phyloP scores from a whole-genome alignment of 2,113 vertebrate genomes.

The Dryoscopus gambensis region DNA sequence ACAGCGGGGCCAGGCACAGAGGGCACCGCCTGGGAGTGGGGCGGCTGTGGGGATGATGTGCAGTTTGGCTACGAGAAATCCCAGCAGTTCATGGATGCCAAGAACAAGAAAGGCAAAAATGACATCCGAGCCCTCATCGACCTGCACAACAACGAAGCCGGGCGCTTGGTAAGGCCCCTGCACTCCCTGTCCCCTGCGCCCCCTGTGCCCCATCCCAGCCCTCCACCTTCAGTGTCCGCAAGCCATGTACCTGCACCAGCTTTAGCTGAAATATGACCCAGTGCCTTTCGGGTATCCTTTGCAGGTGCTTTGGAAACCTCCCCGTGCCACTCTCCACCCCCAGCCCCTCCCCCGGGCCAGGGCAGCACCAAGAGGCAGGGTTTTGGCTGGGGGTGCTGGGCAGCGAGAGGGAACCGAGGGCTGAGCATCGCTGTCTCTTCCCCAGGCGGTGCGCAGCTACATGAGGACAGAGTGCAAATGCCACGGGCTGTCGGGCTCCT shows the following conservation, averaged over 20 bases:
- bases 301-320: not conserved
- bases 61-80: constrained; percentile 96
- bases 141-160: constrained; percentile 94
- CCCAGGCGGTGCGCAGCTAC: constrained; percentile 91
- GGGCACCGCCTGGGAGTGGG: constrained; percentile 95
- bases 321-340: not conserved
- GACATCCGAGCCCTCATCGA: constrained; percentile 93
- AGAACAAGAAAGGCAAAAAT: constrained; percentile 87
- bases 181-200: not conserved
- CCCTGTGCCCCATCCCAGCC: not conserved
- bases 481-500: constrained; percentile 93
- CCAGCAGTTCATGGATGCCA: constrained; percentile 94
- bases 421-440: not conserved
- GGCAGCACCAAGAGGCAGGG: not conserved
- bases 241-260: not conserved
- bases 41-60: constrained; percentile 94
- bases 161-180: constrained; percentile 81
- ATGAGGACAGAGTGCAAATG: constrained; percentile 97
- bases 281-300: not conserved
- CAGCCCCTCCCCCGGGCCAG: not conserved
- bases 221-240: not conserved
- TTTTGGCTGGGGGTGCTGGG: not conserved
- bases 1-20: constrained; percentile 49
- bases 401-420: fast-evolving
- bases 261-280: not conserved